Evolutionary conservation across 2,113 vertebrate genomes (phyloP), one percentile per base, ranked within the genome.

Genomic region (Phylloscopus whistleri): DNA sequence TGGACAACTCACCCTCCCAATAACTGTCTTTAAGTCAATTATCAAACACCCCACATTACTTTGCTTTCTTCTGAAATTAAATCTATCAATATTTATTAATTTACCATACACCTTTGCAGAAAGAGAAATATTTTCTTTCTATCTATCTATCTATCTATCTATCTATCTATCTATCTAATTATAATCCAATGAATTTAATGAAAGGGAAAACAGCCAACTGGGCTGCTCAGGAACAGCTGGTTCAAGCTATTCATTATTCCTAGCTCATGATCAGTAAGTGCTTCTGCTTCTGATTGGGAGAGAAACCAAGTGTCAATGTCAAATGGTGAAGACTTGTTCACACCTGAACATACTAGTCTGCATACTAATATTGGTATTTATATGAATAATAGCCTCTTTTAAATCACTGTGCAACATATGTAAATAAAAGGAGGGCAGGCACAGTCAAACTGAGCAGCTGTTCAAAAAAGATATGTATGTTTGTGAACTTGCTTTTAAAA

Each of bases 321-420:
- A 95, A 94, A 94, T 31, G 78, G 27, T 31, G n/a, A 90, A 94
- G 67, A 94, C 43, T 92, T 59, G 39, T 95, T 95, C 90, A 91
- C 91, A 95, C 91, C 93, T 94, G 90, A 94, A 70, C 63, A 52
- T n/a, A 28, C 64, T 17, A 55, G 72, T 77, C 77, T 95, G 90
- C 91, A 95, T 96, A 76, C 77, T 95, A 95, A 95, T 95, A 90
- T 7, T 67, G 67, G 59, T 55, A 85, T 66, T 95, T 91, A 73
- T 87, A 35, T 23, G 67, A 94, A 85, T 59, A 95, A 77, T 44
- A 77, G 59, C 10, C 51, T 85, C 58, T 75, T 90, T 55, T 27
- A 90, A 84, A 84, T 92, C 68, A 56, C 73, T 56, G 26, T 79
- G 82, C 82, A 91, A 93, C 51, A 90, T 84, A 94, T 51, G 84